These are phyloP conservation scores for Neelides sp. DNA, from an alignment of 1,140 invertebrate genomes.

Conservation along the genomic window DNA sequence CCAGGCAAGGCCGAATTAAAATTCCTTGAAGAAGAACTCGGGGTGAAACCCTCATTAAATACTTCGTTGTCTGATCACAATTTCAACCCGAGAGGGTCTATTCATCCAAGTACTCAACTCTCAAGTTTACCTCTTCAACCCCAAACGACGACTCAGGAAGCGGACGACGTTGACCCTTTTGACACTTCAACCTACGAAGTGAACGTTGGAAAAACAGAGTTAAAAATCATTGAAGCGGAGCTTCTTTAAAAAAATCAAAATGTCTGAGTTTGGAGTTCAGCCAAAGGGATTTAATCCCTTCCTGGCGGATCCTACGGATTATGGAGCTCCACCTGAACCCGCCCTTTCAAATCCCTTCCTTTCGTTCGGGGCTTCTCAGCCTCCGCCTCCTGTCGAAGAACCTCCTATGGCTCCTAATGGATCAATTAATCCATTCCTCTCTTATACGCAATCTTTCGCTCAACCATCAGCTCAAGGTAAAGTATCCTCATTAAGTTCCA, in stretches of 20 bases:
- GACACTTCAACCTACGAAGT: conserved; percentile 33
- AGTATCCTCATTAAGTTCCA: too few species aligned
- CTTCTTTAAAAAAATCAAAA: conserved; percentile 21
- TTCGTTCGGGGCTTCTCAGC: conserved; percentile 33
- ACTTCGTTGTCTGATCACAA: conserved; percentile 9
- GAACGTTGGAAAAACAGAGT: conserved; percentile 30
- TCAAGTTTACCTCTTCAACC: not conserved
- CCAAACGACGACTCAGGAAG: not conserved
- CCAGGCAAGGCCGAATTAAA: conserved; percentile 49
- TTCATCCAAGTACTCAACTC: not conserved
- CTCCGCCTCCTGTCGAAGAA: conserved; percentile 29
- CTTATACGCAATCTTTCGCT: too few species aligned
- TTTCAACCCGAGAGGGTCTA: conserved; percentile 4
- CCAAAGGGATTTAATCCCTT: conserved; percentile 50
- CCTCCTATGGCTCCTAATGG: conserved; percentile 18
- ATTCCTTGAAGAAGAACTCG: conserved; percentile 28
- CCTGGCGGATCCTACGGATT: conserved; percentile 43
- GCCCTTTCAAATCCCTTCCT: conserved; percentile 25
- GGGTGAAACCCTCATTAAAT: not conserved
- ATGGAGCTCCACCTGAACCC: conserved; percentile 4
- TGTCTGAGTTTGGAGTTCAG: conserved; percentile 5
- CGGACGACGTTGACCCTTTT: conserved; percentile 35
- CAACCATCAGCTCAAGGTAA: too few species aligned
- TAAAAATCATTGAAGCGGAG: conserved; percentile 30
- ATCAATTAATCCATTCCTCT: too few species aligned